Evolutionary conservation across 2,113 vertebrate genomes (phyloP).

Genomic region (Excalfactoria chinensis): DNA sequence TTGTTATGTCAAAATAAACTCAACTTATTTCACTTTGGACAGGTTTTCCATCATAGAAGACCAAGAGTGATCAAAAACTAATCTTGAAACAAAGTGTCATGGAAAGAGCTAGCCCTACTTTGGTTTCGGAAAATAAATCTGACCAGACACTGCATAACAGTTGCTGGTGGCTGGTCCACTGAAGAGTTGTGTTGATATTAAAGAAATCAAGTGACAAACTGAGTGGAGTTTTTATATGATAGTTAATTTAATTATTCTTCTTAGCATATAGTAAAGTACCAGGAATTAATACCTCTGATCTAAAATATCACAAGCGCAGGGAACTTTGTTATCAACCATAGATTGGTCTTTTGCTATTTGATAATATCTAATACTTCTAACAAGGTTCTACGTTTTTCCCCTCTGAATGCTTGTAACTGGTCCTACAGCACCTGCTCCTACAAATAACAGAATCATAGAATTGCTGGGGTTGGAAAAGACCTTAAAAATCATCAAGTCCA

Average conservation of each 20-base stretch:
- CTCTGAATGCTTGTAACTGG: background rate
- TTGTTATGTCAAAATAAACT: background rate
- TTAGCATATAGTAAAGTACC: background rate
- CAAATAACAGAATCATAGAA: background rate
- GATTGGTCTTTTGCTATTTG: background rate
- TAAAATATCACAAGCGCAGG: background rate
- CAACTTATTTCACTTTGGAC: background rate
- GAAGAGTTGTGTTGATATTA: background rate
- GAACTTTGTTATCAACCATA: background rate
- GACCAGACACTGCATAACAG: too few species aligned
- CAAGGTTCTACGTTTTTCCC: background rate
- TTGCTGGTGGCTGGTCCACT: background rate
- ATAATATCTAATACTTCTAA: background rate
- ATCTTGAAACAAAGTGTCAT: background rate
- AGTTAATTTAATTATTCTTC: background rate
- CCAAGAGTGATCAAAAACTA: background rate
- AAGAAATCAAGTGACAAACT: background rate
- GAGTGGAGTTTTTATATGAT: background rate
- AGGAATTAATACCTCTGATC: background rate
- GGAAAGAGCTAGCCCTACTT: background rate
- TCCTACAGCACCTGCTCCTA: background rate
- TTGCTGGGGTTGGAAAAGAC: too few species aligned
- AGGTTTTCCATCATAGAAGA: background rate
- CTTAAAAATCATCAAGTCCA: too few species aligned
- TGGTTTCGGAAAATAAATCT: background rate